A percentile compares a stretch with the other conserved stretches of the same genome.
phyloP scores from a whole-genome alignment of 2,888 invertebrate species.

The Gandaritis pyraliata region DNA sequence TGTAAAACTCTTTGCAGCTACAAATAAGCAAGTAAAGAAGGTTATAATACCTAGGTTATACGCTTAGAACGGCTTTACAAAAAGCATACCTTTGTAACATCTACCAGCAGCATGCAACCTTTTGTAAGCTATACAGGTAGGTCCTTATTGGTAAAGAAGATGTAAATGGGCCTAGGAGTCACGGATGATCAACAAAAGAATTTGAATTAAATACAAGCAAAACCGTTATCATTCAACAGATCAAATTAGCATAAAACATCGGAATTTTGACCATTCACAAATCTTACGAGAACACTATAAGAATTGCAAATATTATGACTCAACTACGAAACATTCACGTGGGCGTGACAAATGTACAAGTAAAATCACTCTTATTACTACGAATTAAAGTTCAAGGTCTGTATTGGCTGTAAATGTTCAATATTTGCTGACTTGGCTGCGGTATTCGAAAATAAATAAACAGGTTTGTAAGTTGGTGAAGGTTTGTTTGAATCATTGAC shows the following conservation, averaged over 20 bases:
- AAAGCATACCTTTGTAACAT: too few relatives aligned
- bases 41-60: too few relatives aligned
- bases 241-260: constrained; percentile 16
- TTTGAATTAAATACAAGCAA: constrained; percentile 14
- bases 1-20: too few relatives aligned
- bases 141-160: not conserved
- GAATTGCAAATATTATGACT: constrained; percentile 34
- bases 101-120: not conserved
- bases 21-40: too few relatives aligned
- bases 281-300: constrained; percentile 19
- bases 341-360: constrained; percentile 19
- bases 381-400: constrained; percentile 26
- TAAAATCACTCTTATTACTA: constrained; percentile 27
- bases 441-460: constrained; percentile 27
- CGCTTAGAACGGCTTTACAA: too few relatives aligned
- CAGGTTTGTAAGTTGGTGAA: constrained; percentile 18
- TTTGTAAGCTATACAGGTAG: not conserved
- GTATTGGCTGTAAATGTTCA: not conserved
- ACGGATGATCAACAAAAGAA: constrained; percentile 4
- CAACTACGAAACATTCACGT: constrained; percentile 24
- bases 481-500: not conserved
- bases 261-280: constrained; percentile 30
- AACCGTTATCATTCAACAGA: constrained; percentile 17
- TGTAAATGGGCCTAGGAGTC: not conserved
- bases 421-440: constrained; percentile 13